Evolutionary conservation across 2,888 invertebrate species (phyloP).

Genomic region (Omphaloscelis lunosa): DNA sequence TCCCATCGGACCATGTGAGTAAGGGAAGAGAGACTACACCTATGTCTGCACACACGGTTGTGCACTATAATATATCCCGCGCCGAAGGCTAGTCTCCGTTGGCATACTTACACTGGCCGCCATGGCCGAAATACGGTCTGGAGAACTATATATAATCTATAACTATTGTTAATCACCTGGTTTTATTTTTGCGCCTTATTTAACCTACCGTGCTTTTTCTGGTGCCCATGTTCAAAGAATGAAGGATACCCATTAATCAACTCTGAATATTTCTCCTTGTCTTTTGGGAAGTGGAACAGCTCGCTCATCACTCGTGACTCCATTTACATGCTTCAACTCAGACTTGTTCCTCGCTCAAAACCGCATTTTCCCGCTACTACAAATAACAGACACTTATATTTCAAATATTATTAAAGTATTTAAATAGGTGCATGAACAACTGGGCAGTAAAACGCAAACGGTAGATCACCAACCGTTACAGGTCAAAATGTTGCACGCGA

Average conservation of each 20-base stretch:
- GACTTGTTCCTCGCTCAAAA: background rate
- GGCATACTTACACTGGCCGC: no score
- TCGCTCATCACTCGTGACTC: background rate
- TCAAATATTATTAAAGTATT: conserved; percentile 2
- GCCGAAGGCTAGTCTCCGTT: no score
- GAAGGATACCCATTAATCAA: background rate
- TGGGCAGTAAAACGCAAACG: conserved; percentile 53
- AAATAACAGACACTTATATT: background rate
- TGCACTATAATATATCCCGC: no score
- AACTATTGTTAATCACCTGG: no score
- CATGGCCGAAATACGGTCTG: no score
- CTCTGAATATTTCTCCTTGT: background rate
- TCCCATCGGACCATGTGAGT: no score
- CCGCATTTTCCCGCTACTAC: background rate
- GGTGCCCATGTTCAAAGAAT: background rate
- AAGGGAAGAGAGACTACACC: no score
- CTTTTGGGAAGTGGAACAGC: background rate
- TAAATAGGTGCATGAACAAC: conserved; percentile 10
- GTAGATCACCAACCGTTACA: conserved; percentile 72
- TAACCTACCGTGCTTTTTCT: background rate
- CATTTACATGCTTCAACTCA: background rate
- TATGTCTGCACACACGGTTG: no score
- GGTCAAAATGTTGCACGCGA: conserved; percentile 65
- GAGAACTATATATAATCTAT: no score
- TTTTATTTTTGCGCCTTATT: background rate